Base-by-base conservation (phyloP, 2,113 vertebrate species). In the Motacilla tschutschensis region DNA sequence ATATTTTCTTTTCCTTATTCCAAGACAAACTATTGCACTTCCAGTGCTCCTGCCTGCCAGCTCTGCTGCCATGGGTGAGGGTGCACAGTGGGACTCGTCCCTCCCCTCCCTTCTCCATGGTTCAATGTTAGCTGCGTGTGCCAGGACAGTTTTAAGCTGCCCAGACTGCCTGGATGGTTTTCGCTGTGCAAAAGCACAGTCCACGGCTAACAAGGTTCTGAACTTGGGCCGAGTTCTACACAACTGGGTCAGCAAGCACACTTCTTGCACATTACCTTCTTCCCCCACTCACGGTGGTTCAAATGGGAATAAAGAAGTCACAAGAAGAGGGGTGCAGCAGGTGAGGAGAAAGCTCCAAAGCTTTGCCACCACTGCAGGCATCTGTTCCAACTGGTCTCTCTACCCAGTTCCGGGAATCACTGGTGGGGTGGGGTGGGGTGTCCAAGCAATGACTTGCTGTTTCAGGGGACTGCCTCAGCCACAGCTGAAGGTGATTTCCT, bases 311-410 rank as follows among this genome's bases (percentile, higher is more conserved):
- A 58, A 80, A 53, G 13, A 33, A 44, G n/a, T 19, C 22, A 22
- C 3, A 4, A 44, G 28, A 79, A 73, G 57, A 69, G 29, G 31
- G 21, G 28, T 41, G 22, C 4, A 5, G 71, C 29, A 58, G 28
- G 20, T 3, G 7, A 51, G 69, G 48, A 69, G 76, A 92, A 77
- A 82, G 64, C 64, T 51, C 64, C 46, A 65, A 53, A 83, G 84
- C 71, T 79, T 63, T 21, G 35, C 41, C 29, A 41, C 36, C 18
- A n/a, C 59, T 70, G 43, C 24, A 54, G 54, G 28, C 38, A 77
- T 40, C 69, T 87, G 71, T 58, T 81, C 57, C 66, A 90, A 77
- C 59, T 59, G 79, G 82, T 62, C 51, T 85, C 88, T 82, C 69
- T 58, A 17, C 19, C 31, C 64, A 47, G 38, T 54, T 76, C 88